A percentile compares a stretch with the other conserved stretches of the same genome.
Conservation (phyloP, 2,888 invertebrate species). For the Epinotia bilunana region DNA sequence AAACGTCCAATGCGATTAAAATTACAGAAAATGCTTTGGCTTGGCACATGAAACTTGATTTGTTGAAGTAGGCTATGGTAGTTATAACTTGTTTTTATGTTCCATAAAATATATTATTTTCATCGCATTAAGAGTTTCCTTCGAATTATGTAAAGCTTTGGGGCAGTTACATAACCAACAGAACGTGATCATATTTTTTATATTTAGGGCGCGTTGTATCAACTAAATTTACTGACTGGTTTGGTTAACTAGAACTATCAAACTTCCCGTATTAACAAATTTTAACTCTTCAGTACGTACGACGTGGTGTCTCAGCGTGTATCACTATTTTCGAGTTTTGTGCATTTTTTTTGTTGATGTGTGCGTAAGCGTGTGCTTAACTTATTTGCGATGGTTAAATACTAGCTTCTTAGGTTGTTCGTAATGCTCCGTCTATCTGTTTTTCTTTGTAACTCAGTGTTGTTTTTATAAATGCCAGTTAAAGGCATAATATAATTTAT, state of each 20-base stretch:
- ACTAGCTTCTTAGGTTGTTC: too few species aligned
- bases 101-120: conserved; percentile 24
- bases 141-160: background rate
- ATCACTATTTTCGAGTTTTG: too few species aligned
- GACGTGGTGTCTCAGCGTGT: too few species aligned
- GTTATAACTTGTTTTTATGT: conserved; percentile 31
- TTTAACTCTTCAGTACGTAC: too few species aligned
- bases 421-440: too few species aligned
- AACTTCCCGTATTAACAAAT: too few species aligned
- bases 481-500: background rate
- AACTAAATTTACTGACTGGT: too few species aligned
- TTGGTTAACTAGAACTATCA: too few species aligned
- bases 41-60: conserved; percentile 35
- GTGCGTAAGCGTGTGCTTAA: too few species aligned
- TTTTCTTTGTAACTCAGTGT: background rate
- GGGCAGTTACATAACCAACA: background rate
- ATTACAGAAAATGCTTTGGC: conserved; percentile 34
- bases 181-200: background rate
- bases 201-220: background rate
- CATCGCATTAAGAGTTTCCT: background rate
- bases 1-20: conserved; percentile 39
- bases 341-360: too few species aligned
- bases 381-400: too few species aligned
- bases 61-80: conserved; percentile 16
- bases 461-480: background rate